A percentile compares a stretch with the other conserved stretches of the same genome.
These are phyloP conservation scores for Rhizoglyphus robini DNA, from an alignment of 1,140 invertebrate genomes.

Conservation along the genomic window DNA sequence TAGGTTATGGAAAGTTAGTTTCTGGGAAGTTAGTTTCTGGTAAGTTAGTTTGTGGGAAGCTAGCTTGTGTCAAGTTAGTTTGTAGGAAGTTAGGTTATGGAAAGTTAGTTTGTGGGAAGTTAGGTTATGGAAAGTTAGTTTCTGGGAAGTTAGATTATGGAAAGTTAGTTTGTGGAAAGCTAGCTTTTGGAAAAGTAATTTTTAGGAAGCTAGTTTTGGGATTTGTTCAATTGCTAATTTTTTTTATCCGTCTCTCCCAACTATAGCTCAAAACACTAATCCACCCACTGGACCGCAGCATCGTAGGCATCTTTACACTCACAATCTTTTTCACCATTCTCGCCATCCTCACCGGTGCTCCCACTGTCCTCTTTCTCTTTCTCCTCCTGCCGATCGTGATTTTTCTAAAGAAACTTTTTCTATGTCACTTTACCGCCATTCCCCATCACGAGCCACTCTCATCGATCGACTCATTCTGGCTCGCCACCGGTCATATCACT, in stretches of 20 bases:
- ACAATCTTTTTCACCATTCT: constrained; percentile 33
- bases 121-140: too few species aligned
- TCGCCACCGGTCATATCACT: not conserved
- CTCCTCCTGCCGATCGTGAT: constrained; percentile 31
- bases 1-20: too few species aligned
- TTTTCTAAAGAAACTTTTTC: constrained; percentile 23
- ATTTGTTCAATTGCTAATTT: not conserved
- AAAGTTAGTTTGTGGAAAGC: not conserved
- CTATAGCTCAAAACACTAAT: constrained; percentile 21
- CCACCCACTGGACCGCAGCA: constrained; percentile 37
- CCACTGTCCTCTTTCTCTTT: constrained; percentile 28
- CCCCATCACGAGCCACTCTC: not conserved
- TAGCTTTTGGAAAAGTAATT: not conserved
- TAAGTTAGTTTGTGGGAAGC: too few species aligned
- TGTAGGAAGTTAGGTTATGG: too few species aligned
- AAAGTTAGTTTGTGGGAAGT: too few species aligned
- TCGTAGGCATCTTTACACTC: constrained; percentile 33
- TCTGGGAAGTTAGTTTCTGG: too few species aligned
- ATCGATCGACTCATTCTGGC: constrained; percentile 21
- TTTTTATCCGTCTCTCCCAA: not conserved
- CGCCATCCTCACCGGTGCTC: constrained; percentile 32
- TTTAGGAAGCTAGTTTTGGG: too few species aligned
- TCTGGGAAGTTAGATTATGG: too few species aligned
- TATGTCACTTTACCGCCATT: not conserved
- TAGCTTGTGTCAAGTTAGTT: too few species aligned